These are phyloP conservation scores for Synaphobranchus kaupii DNA, from an alignment of 2,797 vertebrate species.

Conservation along the genomic window DNA sequence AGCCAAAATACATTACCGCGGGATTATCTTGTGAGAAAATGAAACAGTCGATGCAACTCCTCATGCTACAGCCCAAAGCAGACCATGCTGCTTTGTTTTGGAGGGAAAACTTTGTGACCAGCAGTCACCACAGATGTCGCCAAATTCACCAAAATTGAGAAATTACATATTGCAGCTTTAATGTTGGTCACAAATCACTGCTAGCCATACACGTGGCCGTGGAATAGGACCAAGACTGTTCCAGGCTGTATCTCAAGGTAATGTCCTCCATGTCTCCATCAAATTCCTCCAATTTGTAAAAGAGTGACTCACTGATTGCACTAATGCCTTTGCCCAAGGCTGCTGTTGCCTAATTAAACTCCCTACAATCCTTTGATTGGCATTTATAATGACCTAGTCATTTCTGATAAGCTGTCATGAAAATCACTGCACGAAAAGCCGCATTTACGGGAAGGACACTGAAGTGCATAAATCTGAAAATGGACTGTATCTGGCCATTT, in stretches of 20 bases:
- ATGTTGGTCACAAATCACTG: background rate
- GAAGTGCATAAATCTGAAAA: too few species aligned
- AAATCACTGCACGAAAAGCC: background rate
- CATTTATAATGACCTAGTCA: slow-evolving; percentile 20
- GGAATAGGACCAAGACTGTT: background rate
- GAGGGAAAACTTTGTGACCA: too few species aligned
- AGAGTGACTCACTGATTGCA: slow-evolving; percentile 32
- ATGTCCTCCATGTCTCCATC: slow-evolving; percentile 12
- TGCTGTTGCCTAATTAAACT: slow-evolving; percentile 37
- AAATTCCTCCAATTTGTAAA: slow-evolving; percentile 23
- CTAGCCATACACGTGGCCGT: background rate
- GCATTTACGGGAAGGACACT: too few species aligned
- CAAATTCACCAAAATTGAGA: too few species aligned
- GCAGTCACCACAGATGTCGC: too few species aligned
- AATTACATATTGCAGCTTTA: background rate
- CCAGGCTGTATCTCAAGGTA: background rate
- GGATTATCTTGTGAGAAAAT: too few species aligned
- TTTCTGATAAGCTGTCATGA: background rate
- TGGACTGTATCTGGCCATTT: too few species aligned
- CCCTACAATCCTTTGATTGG: slow-evolving; percentile 33
- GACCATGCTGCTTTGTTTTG: too few species aligned
- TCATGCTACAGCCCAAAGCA: too few species aligned
- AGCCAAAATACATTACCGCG: too few species aligned
- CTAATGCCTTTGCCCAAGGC: slow-evolving; percentile 33
- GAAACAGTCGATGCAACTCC: too few species aligned